Evolutionary conservation across 1,140 invertebrate genomes (phyloP).

Genomic region (Probaryconus sp.): DNA sequence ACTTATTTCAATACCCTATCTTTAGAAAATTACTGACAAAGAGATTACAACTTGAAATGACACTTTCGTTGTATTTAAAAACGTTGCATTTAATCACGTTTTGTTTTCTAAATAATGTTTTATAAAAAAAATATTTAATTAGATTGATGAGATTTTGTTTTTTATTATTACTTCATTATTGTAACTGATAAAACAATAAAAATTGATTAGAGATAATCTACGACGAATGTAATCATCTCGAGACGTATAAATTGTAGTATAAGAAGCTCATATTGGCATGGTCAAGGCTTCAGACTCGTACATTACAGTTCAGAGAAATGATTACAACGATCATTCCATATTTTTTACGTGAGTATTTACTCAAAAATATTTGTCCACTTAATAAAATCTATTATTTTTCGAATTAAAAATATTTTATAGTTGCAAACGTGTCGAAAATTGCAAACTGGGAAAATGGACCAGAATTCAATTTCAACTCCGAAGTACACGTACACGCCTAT

Average conservation of each 20-base stretch:
- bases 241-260: constrained; percentile 19
- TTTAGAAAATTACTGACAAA: no score
- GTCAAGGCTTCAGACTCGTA: constrained; percentile 13
- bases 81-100: no score
- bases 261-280: constrained; percentile 38
- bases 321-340: constrained; percentile 32
- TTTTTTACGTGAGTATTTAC: constrained; percentile 33
- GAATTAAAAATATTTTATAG: constrained; percentile 8
- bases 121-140: no score
- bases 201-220: no score
- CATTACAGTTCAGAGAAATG: constrained; percentile 15
- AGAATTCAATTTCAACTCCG: constrained; percentile 16
- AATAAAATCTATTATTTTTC: background rate
- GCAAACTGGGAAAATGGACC: constrained; percentile 13
- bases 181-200: no score
- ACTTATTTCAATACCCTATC: no score
- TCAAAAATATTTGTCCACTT: background rate
- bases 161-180: no score
- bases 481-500: background rate
- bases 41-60: no score
- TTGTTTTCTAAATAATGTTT: no score
- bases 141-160: no score
- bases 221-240: no score
- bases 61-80: no score
- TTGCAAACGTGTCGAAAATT: constrained; percentile 15